Evolutionary conservation across 2,888 invertebrate genomes (phyloP).

Genomic region (Panopea generosa): DNA sequence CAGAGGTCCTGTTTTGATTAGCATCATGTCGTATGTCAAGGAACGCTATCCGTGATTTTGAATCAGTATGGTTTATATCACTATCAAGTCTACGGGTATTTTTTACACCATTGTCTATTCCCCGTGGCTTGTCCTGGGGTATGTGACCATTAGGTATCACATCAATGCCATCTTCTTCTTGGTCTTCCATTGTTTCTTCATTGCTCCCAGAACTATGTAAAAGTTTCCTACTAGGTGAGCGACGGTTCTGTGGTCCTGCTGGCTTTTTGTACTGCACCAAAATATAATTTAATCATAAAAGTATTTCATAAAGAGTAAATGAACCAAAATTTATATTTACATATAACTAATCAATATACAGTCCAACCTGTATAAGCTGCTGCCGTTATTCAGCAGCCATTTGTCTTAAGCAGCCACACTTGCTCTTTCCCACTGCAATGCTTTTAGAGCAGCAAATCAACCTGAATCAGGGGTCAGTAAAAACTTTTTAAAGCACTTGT

Average conservation of each 20-base stretch:
- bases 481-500: too few relatives aligned
- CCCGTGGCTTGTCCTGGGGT: conserved; percentile 22
- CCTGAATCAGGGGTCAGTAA: too few relatives aligned
- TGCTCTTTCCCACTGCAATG: too few relatives aligned
- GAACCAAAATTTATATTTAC: too few relatives aligned
- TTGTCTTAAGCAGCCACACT: too few relatives aligned
- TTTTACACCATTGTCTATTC: conserved; percentile 5
- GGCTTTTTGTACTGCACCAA: conserved; percentile 76
- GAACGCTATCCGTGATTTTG: conserved; percentile 75
- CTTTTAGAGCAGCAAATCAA: too few relatives aligned
- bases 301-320: not conserved
- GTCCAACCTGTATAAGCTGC: too few relatives aligned
- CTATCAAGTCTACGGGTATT: conserved; percentile 8
- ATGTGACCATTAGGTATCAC: conserved; percentile 42
- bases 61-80: conserved; percentile 57
- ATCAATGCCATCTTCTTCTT: conserved; percentile 41
- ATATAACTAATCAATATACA: too few relatives aligned
- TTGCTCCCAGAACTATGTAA: conserved; percentile 53
- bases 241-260: conserved; percentile 76
- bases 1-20: conserved; percentile 10
- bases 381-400: too few relatives aligned
- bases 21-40: conserved; percentile 74
- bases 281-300: not conserved
- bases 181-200: conserved; percentile 49
- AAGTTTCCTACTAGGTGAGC: conserved; percentile 75